Percentiles rank a stretch among this genome's conserved stretches.
Evolutionary conservation across 2,888 invertebrate species (phyloP).

Genomic region (Dastarcus helophoroides): DNA sequence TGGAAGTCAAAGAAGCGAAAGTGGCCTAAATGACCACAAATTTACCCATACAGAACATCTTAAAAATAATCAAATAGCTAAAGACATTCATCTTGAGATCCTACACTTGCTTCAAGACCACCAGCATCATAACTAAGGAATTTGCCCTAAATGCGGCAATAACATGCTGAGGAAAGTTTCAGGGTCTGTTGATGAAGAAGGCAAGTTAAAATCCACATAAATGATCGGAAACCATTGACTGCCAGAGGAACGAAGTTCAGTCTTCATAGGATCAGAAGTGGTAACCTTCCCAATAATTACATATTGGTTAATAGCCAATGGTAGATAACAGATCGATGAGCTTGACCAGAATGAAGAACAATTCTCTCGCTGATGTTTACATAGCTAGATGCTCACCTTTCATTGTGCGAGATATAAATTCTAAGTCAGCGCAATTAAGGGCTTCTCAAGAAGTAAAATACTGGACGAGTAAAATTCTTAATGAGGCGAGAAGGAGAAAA

Average conservation of each 20-base stretch:
- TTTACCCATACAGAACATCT: conserved; percentile 96
- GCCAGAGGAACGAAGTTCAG: conserved; percentile 70
- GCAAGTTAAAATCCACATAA: conserved; percentile 79
- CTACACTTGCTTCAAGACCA: conserved; percentile 87
- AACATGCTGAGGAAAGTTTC: conserved; percentile 85
- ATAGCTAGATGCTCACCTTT: conserved; percentile 83
- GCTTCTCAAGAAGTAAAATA: conserved; percentile 52
- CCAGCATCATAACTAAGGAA: conserved; percentile 77
- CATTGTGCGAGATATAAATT: conserved; percentile 76
- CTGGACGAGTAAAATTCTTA: conserved; percentile 75
- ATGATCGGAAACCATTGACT: conserved; percentile 62
- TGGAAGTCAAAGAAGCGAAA: conserved; percentile 52
- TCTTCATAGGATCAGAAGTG: conserved; percentile 78
- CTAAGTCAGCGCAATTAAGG: conserved; percentile 70
- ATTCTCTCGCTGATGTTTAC: conserved; percentile 77
- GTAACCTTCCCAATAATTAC: conserved; percentile 88
- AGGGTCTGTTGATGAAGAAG: conserved; percentile 79
- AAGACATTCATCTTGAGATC: conserved; percentile 92
- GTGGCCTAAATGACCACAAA: conserved; percentile 96
- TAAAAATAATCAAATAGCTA: conserved; percentile 79
- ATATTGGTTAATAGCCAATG: conserved; percentile 74
- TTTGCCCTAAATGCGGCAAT: conserved; percentile 95
- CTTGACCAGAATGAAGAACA: conserved; percentile 64
- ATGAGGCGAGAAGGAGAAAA: conserved; percentile 48
- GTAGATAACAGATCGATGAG: conserved; percentile 70